Evolutionary conservation across 2,113 vertebrate species (phyloP).

Genomic region (Rhineura floridana): DNA sequence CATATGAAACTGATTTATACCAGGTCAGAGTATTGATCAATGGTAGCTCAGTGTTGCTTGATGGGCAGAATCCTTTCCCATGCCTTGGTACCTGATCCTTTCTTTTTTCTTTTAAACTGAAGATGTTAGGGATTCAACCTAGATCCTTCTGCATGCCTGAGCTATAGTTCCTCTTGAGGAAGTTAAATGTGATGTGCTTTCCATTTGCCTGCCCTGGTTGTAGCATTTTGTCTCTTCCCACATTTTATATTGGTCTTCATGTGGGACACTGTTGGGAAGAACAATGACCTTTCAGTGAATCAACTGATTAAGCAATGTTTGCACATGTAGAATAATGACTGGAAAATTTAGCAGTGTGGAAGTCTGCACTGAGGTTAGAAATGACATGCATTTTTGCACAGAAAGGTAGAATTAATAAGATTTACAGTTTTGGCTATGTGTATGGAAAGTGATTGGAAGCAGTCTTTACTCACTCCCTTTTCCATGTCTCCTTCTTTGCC

Average conservation of each 20-base stretch:
- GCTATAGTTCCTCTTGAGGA: neutral
- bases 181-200: neutral
- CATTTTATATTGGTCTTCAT: neutral
- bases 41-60: neutral
- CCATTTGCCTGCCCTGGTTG: neutral
- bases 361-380: slow-evolving; percentile 4
- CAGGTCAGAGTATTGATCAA: too few relatives aligned
- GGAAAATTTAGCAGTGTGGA: neutral
- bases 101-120: too few relatives aligned
- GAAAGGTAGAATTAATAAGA: neutral
- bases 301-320: neutral
- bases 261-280: neutral
- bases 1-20: neutral
- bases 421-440: neutral
- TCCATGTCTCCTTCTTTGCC: neutral
- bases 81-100: neutral
- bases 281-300: neutral
- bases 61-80: neutral
- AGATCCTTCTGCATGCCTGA: too few relatives aligned
- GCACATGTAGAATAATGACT: neutral
- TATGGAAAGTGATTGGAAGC: neutral
- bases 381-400: neutral
- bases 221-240: neutral
- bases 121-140: too few relatives aligned
- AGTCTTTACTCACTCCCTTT: neutral